Base-by-base conservation (phyloP, 2,113 vertebrate genomes). In the Myotis davidii region DNA sequence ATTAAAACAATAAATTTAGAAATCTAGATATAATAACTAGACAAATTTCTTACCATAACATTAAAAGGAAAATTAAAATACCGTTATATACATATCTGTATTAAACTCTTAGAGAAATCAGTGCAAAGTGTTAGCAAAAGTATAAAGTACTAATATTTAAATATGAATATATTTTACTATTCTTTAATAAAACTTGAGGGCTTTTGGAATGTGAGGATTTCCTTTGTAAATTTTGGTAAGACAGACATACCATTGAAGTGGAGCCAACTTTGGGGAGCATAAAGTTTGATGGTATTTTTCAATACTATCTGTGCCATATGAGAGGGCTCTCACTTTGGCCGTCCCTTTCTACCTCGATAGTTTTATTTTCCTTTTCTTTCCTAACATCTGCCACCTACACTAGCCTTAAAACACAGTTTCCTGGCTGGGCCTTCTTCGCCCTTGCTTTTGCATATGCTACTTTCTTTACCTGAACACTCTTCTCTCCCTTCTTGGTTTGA, bases 61-160 rank as follows among this genome's bases (percentile, higher is more conserved):
- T 61, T 91, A 84, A 91, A 94, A 72, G 37, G 82, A 83, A 90
- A 92, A 54, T 48, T 59, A 64, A 86, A 52, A 85, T 84, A 37
- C 65, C 3, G 18, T 70, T 86, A 90, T 3, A 37, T 92, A 34
- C 17, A 32, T 79, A 74, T 0, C 9, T 69, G 1, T 78, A 76
- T 64, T 92, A 77, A 88, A 92, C 61, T 73, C 76, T 81, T 81
- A 61, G n/a, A 89, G 37, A 92, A 70, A 59, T 92, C 12, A 85
- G 3, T 6, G 73, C 6, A 50, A 64, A 91, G 2, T 65, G 54
- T 88, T 45, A 74, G 42, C 23, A 61, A 69, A 77, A 94, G 25
- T 77, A 61, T 27, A 29, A 92, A 50, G 27, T 56, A 29, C 2
- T 86, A 14, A 29, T 91, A 52, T 78, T 90, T 45, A 83, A 79